Evolutionary conservation across 2,113 vertebrate genomes (phyloP).

Genomic region (Trogon melanurus): DNA sequence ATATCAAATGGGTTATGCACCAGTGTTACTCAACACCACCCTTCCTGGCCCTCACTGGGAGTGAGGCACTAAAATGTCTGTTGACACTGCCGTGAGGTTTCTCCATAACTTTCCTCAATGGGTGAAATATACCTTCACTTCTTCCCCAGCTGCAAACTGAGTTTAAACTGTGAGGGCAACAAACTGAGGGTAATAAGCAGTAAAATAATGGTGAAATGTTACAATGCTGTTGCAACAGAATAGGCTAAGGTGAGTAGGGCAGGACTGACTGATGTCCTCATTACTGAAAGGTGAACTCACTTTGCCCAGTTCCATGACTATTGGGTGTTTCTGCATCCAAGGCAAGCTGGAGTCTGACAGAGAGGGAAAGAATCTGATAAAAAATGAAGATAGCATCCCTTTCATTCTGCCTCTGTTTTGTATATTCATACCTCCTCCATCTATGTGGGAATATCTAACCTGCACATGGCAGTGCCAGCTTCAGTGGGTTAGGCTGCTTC

Average conservation of each 20-base stretch:
- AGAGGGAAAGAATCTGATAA: neutral
- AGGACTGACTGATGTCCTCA: neutral
- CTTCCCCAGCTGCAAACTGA: neutral
- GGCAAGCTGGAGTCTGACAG: neutral
- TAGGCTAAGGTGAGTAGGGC: neutral
- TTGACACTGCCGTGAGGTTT: neutral
- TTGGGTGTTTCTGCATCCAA: neutral
- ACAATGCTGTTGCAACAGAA: neutral
- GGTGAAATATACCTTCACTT: neutral
- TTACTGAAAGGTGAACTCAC: neutral
- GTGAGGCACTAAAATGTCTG: neutral
- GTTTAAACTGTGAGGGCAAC: neutral
- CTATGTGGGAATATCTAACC: neutral
- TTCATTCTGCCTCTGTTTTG: neutral
- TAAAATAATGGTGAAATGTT: conserved; percentile 29
- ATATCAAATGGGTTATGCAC: neutral
- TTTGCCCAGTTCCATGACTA: neutral
- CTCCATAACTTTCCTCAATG: neutral
- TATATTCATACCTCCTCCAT: neutral
- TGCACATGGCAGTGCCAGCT: neutral
- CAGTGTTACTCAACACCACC: neutral
- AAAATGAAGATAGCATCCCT: neutral
- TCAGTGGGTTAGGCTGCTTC: neutral
- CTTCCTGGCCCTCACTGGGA: neutral
- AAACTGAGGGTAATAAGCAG: neutral